Base-by-base conservation (phyloP, 2,888 invertebrate species). In the Cheilosia soror region DNA sequence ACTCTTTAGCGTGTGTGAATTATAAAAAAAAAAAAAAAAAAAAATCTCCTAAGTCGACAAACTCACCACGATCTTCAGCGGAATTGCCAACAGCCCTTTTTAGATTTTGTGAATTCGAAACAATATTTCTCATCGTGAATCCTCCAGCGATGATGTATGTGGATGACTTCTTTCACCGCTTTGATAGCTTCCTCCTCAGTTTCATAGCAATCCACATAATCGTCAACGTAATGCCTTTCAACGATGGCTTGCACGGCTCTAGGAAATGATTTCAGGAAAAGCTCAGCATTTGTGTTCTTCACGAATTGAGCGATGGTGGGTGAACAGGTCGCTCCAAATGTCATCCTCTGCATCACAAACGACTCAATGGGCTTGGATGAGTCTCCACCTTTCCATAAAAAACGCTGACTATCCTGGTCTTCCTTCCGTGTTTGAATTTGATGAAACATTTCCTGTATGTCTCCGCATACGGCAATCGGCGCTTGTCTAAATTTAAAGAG, bases 271-370 rank as follows among this genome's bases (percentile, higher is more conserved):
- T 42, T 11, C 5, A 11, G n/a, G 42, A n/a, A 42, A n/a, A n/a
- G 42, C 9, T 33, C 33, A 33, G 33, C 33, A 33, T 33, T 33
- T 33, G 33, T 33, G 9, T 33, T 33, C 33, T 33, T 33, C 9
- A 33, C 33, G 9, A 33, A 33, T 33, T 33, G 33, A 9, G 33
- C 33, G 33, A 33, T 33, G 13, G 44, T 44, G 4, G 83, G 76
- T 11, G 80, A 86, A 53, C 80, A 86, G 0, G 60, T 73, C 9
- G 79, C 85, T 11, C 83, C 82, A 58, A 86, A 82, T 6, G 71
- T 80, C 31, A 86, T 44, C 40, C 77, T 37, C 27, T 66, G 65
- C 83, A 87, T 87, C 1, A 75, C 71, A 20, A 62, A 87, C 6
- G 13, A 31, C 25, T 66, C 51, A 0, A 69, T 49, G 6, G 77